Base-by-base conservation (phyloP, 2,113 vertebrate genomes). In the Vireo altiloquus region DNA sequence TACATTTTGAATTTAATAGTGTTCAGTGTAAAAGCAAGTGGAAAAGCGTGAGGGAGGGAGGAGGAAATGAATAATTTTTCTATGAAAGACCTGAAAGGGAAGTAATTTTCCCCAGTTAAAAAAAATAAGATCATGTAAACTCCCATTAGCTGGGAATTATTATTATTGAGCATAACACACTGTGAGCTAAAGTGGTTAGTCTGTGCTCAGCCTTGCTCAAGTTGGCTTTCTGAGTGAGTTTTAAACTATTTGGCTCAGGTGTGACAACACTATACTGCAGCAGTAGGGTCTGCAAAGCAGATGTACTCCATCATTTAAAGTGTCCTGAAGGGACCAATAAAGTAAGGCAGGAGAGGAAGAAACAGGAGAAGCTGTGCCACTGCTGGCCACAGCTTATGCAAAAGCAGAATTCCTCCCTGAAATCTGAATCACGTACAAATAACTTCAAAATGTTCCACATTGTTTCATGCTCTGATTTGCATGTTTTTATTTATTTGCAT, bases 231-330 rank as follows among this genome's bases (percentile, higher is more conserved):
- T 42, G 89, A 96, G 89, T 44, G 47, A 89, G 47, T 84, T 95
- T 92, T 92, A 87, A 91, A 82, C 64, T 87, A 80, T 79, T 56
- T 93, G 90, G 82, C 82, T 95, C 70, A 94, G 88, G 94, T 95
- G 90, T 93, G 90, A 90, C 90, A 94, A 65, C 19, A 56, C 40
- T 46, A 60, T 24, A 49, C 57, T 40, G 70, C 85, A 93, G 82
- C 76, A 72, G 85, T 37, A 94, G 21, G 27, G 63, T 63, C 86
- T 95, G 94, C 75, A 92, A 93, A 94, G 75, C 76, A 94, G 85
- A 94, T 85, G 85, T 65, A 74, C 50, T 95, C 63, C 56, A 82
- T 92, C 96, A 97, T 66, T 88, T 65, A 33, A 83, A 96, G 79
- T 61, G 50, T 92, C 76, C 96, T 94, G 88, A 82, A 92, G 96